Conservation (phyloP, 2,888 invertebrate genomes). For the Strigamia transsilvanica region DNA sequence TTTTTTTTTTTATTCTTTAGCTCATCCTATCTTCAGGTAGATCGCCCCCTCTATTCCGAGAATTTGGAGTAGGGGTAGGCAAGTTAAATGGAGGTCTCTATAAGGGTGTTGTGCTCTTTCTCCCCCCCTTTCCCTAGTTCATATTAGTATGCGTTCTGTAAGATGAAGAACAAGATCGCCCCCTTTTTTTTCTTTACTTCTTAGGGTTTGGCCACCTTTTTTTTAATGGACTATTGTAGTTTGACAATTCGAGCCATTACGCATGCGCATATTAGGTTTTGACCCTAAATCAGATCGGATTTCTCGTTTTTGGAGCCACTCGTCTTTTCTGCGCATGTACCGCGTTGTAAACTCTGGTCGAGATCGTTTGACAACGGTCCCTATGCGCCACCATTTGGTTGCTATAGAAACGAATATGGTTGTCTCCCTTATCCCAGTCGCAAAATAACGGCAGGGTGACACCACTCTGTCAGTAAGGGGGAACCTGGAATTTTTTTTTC, state of each 20-base stretch:
- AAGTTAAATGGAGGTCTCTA: constrained; percentile 20
- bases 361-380: constrained; percentile 10
- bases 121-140: background rate
- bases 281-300: background rate
- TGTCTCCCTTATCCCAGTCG: constrained; percentile 14
- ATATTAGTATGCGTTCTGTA: constrained; percentile 10
- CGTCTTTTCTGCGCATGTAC: background rate
- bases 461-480: constrained; percentile 2
- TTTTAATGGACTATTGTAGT: constrained; percentile 20
- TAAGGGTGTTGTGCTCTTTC: constrained; percentile 20
- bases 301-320: background rate
- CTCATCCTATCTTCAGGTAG: background rate
- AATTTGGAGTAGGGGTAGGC: constrained; percentile 7
- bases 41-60: constrained; percentile 9
- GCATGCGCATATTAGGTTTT: constrained; percentile 3
- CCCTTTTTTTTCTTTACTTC: background rate
- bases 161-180: constrained; percentile 12
- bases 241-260: background rate
- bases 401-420: constrained; percentile 10
- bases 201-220: constrained; percentile 2
- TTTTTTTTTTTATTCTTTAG: background rate
- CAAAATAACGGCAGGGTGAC: constrained; percentile 3
- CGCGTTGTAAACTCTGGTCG: constrained; percentile 3
- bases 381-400: background rate
- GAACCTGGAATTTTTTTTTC: background rate